phyloP scores from a whole-genome alignment of 1,140 invertebrate species.

The Zaprionus davidi region DNA sequence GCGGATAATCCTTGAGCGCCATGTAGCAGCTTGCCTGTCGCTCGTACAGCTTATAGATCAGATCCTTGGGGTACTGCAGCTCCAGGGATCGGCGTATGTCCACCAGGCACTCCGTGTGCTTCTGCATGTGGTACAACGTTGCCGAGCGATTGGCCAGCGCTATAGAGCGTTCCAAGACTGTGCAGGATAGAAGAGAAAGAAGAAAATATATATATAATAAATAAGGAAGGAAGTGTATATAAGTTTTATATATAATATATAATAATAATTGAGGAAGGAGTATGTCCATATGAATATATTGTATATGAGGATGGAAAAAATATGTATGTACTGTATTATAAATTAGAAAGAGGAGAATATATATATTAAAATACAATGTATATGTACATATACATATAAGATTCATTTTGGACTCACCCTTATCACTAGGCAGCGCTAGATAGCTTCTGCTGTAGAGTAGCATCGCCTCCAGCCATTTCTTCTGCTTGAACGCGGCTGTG shows the following conservation, averaged over 20 bases:
- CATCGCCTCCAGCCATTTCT: conserved; percentile 90
- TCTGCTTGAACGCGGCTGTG: conserved; percentile 91
- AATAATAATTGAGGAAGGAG: background rate
- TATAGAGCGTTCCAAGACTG: conserved; percentile 88
- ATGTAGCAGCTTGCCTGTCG: conserved; percentile 91
- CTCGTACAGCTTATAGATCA: conserved; percentile 91
- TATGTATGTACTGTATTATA: no score
- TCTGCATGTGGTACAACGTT: conserved; percentile 91
- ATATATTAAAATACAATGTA: no score
- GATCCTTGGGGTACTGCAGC: conserved; percentile 89
- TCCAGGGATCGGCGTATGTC: conserved; percentile 90
- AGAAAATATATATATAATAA: background rate
- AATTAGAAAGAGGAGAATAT: no score
- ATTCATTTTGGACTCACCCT: conserved; percentile 85
- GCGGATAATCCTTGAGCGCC: conserved; percentile 88
- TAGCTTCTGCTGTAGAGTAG: conserved; percentile 90
- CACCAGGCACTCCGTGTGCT: conserved; percentile 87
- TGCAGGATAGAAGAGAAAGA: background rate
- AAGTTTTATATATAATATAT: no score
- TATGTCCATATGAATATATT: no score
- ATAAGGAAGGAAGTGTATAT: no score
- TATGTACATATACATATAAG: no score
- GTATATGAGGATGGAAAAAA: no score
- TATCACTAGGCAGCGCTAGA: conserved; percentile 87
- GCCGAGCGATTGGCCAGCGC: conserved; percentile 95